A percentile compares a stretch with the other conserved stretches of the same genome.
Conservation (phyloP, 1,140 invertebrate genomes). For the Drosophila nebulosa region DNA sequence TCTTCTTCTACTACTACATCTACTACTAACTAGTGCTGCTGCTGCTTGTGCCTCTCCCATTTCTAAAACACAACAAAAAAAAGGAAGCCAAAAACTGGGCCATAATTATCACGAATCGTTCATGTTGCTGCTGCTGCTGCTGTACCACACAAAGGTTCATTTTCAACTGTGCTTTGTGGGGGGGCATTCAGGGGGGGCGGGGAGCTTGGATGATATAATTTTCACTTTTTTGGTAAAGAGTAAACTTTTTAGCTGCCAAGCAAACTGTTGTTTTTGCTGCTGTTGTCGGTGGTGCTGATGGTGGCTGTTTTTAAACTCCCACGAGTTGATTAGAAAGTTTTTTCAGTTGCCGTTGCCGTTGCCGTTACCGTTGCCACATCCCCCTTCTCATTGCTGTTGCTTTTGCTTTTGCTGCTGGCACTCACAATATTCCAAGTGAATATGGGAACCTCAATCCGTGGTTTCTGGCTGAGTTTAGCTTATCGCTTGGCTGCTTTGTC, state of each 20-base stretch:
- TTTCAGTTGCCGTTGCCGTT: constrained; percentile 39
- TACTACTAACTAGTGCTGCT: not conserved
- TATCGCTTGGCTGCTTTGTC: constrained; percentile 36
- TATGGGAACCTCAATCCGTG: constrained; percentile 46
- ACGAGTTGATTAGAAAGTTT: constrained; percentile 73
- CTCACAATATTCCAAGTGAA: constrained; percentile 25
- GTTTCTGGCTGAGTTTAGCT: constrained; percentile 12
- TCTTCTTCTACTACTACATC: not conserved
- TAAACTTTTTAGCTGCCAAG: constrained; percentile 50
- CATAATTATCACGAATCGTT: constrained; percentile 53
- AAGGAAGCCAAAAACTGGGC: constrained; percentile 35
- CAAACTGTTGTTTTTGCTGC: constrained; percentile 59
- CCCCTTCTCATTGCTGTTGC: not conserved
- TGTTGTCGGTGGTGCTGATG: constrained; percentile 28
- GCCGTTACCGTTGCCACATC: constrained; percentile 35
- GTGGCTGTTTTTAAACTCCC: constrained; percentile 45
- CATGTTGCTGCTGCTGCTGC: not conserved
- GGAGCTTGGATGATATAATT: constrained; percentile 40
- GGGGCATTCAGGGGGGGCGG: too few species aligned
- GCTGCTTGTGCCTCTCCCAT: not conserved
- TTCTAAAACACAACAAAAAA: not conserved
- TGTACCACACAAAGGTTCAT: not conserved
- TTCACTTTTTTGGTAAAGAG: constrained; percentile 31
- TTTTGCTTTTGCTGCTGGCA: constrained; percentile 33
- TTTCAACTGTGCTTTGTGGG: not conserved